These are phyloP conservation scores for Artemia sp. DNA, from an alignment of 2,888 invertebrate species.

Conservation along the genomic window DNA sequence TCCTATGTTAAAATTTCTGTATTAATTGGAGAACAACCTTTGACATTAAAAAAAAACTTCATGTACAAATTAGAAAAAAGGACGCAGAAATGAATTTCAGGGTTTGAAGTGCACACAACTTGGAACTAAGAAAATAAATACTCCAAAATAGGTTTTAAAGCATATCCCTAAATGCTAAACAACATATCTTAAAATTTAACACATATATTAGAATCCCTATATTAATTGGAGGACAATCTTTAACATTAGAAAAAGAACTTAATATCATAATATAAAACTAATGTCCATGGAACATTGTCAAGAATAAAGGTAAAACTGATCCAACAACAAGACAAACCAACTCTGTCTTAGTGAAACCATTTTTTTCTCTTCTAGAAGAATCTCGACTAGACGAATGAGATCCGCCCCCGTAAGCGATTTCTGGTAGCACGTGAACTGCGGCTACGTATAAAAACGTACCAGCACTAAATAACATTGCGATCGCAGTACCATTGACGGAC, in stretches of 20 bases:
- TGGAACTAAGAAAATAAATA: no score
- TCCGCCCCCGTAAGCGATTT: constrained; percentile 44
- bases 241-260: background rate
- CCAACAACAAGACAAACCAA: constrained; percentile 67
- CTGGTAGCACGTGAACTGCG: constrained; percentile 93
- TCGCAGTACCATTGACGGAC: constrained; percentile 78
- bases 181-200: no score
- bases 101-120: no score
- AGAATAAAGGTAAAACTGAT: constrained; percentile 63
- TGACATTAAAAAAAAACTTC: no score
- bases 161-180: no score
- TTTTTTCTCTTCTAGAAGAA: constrained; percentile 24
- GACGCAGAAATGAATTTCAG: no score
- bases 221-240: no score
- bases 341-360: constrained; percentile 55
- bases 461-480: constrained; percentile 96
- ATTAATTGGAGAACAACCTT: no score
- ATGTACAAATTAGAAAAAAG: no score
- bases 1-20: no score
- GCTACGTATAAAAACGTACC: constrained; percentile 98
- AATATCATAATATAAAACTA: constrained; percentile 31
- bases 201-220: no score
- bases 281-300: constrained; percentile 85
- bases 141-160: no score
- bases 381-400: constrained; percentile 17